Evolutionary conservation across 2,888 invertebrate genomes (phyloP), one percentile per base, ranked within the genome.

Genomic region (Ditylenchus weischeri): DNA sequence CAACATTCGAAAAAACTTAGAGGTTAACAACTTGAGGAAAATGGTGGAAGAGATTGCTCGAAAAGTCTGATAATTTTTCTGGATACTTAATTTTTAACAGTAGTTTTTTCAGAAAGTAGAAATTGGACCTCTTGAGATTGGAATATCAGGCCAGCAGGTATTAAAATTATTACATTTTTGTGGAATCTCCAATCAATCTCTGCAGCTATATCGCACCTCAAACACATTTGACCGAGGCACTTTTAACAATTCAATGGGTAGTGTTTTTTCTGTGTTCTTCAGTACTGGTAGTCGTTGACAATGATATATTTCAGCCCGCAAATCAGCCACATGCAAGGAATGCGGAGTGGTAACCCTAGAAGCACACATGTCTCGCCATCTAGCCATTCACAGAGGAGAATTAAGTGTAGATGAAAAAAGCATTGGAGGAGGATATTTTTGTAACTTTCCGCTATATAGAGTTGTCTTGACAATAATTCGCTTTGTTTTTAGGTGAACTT

Each of bases 41-140:
- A 64, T 80, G 47, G 79, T 79, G 1, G 79, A 79, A 19, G 77
- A 78, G 19, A 68, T 79, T 19, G 78, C 76, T 2, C 64, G 66
- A 49, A 78, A 78, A 69, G 43, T 43, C 15, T 10, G 43, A 43
- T 6, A 43, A 10, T 43, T 43, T 1, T 43, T 15, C 43, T 13
- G 1, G 3, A 43, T 43, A 6, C 5, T 29, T 29, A 3, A 43
- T 1, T 43, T 43, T 13, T 43, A 15, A 8, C 15, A 13, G 3
- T 13, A 2, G 2, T 43, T 15, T 43, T 43, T 43, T 8, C 8
- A 43, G 43, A 77, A 78, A 66, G 57, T 57, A 7, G 63, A 64
- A 11, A 64, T 66, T 48, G 67, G 63, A 10, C 58, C 66, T 36
- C 66, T 74, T 13, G 68, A 68, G 35, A 47, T 72, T 61, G 72